Percentiles rank a stretch among this genome's conserved stretches.
These are phyloP conservation scores for Corynorhinus townsendii DNA, from an alignment of 2,113 vertebrate genomes.

Conservation along the genomic window DNA sequence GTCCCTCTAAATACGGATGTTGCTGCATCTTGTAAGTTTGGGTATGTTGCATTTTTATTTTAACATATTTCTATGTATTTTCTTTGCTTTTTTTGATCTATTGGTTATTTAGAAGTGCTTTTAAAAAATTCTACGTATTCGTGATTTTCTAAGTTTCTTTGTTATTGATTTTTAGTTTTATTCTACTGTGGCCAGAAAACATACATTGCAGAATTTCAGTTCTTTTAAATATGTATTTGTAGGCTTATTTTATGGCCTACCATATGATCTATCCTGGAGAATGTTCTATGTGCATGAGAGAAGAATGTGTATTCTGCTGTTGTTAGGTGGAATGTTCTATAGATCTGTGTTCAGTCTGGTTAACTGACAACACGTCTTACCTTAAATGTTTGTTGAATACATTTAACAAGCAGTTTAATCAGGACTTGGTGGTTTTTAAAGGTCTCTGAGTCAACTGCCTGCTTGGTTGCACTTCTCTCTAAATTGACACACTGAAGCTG, in stretches of 20 bases:
- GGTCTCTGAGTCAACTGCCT: neutral
- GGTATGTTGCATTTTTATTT: neutral
- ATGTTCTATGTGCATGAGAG: neutral
- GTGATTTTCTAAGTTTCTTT: neutral
- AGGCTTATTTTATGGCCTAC: neutral
- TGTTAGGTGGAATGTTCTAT: neutral
- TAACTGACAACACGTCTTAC: neutral
- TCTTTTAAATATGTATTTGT: neutral
- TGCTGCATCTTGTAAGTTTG: neutral
- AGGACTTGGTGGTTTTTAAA: neutral
- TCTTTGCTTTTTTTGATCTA: neutral
- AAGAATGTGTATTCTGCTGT: neutral
- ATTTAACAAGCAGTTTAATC: slow-evolving; percentile 1
- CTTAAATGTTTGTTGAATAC: neutral
- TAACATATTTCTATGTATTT: neutral
- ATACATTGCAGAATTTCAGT: neutral
- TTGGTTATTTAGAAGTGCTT: neutral
- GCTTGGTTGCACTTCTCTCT: neutral
- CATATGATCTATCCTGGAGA: neutral
- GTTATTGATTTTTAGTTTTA: neutral
- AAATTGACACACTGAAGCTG: neutral
- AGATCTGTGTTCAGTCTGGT: neutral
- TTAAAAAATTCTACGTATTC: neutral
- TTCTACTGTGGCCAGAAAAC: neutral
- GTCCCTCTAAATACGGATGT: neutral